Percentiles rank a stretch among this genome's conserved stretches.
phyloP scores from a whole-genome alignment of 2,113 vertebrate genomes.

The Tetrax tetrax region DNA sequence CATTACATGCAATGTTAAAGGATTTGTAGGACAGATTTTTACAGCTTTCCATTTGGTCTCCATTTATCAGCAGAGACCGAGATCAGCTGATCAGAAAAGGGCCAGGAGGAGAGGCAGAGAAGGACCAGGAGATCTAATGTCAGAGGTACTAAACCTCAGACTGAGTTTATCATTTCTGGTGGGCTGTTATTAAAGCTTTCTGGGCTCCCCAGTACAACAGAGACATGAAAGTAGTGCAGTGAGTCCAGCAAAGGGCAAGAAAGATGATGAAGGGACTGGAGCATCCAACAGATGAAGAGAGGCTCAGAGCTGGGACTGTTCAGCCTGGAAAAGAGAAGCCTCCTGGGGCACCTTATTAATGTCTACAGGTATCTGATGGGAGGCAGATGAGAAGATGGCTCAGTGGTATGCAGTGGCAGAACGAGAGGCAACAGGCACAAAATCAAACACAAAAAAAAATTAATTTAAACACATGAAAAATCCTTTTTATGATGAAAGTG shows the following conservation, averaged over 20 bases:
- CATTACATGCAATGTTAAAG: neutral
- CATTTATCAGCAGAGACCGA: neutral
- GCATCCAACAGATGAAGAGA: neutral
- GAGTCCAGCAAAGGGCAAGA: neutral
- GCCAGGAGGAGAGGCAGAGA: neutral
- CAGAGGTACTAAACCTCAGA: neutral
- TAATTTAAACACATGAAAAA: neutral
- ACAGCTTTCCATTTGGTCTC: constrained; percentile 17
- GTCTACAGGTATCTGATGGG: neutral
- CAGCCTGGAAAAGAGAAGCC: neutral
- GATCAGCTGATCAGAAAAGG: neutral
- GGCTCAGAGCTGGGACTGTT: neutral
- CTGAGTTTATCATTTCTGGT: neutral
- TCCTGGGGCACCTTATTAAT: neutral
- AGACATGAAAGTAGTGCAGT: neutral
- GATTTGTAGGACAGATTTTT: constrained; percentile 16
- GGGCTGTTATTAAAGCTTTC: neutral
- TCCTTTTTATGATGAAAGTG: accelerated
- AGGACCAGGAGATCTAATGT: neutral
- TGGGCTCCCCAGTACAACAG: neutral
- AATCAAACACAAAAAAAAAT: neutral
- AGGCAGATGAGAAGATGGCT: neutral
- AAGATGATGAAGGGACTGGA: neutral
- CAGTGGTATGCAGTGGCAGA: neutral
- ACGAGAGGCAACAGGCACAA: neutral